Evolutionary conservation across 2,888 invertebrate genomes (phyloP), one percentile per base, ranked within the genome.

Genomic region (Aphelenchoides bicaudatus): DNA sequence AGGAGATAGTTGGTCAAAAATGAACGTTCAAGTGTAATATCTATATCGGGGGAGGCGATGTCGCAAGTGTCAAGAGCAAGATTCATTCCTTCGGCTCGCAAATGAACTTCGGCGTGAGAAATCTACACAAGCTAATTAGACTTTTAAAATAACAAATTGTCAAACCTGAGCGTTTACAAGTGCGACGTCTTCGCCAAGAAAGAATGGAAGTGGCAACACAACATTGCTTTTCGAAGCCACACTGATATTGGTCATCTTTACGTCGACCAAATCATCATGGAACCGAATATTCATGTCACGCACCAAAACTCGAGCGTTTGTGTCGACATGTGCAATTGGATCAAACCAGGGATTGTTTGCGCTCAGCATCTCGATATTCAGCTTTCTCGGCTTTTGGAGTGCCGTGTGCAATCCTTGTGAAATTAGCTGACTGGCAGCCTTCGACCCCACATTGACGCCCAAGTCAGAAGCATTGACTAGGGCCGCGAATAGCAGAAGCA

Each of bases 111-210:
- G 8, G 66, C 62, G 28, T 47, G 31, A 8, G 64, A 48, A 21
- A 63, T 61, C 63, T 63, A 28, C 37, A 66, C 46, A 30, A 59
- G 31, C 6, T 28, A 13, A 13, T 49, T 55, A 25, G 38, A 50
- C 10, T 8, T 10, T 25, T 13, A 2, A 29, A 16, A 48, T 25
- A 25, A 49, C 3, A 2, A 1, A 16, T 21, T 16, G 46, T 19
- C 21, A 38, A 3, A 64, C 60, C 52, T 60, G 43, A 13, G 61
- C 63, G 28, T 53, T 43, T 13, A 63, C 46, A 34, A 62, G 62
- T 3, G 63, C 66, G 16, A 55, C 61, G 21, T 63, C 66, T 43
- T 67, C 66, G 16, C 63, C 63, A 19, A 63, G 39, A 37, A 66
- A 66, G 34, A 63, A 63, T 6, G 63, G 63, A 43, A 63, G 31